Percentiles rank a stretch among this genome's conserved stretches.
Evolutionary conservation across 2,113 vertebrate species (phyloP).

Genomic region (Notarius quadriscutis): DNA sequence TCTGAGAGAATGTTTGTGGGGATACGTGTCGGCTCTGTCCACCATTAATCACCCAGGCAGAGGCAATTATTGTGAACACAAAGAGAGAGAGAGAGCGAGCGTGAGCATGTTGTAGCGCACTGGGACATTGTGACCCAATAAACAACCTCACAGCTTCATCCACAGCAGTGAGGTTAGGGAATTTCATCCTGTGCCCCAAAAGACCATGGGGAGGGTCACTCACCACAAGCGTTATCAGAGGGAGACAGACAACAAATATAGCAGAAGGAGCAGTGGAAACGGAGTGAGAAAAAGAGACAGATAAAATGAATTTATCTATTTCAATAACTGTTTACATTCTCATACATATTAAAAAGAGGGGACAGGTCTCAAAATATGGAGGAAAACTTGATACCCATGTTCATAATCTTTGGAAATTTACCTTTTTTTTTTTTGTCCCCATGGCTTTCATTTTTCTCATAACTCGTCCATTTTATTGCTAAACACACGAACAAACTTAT

Average conservation of each 20-base stretch:
- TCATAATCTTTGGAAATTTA: constrained; percentile 57
- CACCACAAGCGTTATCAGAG: constrained; percentile 14
- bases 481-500: constrained; percentile 19
- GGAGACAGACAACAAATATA: constrained; percentile 16
- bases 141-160: constrained; percentile 60
- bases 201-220: constrained; percentile 21
- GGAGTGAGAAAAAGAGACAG: constrained; percentile 14
- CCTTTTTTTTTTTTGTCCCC: constrained; percentile 21
- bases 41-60: constrained; percentile 71
- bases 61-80: constrained; percentile 67
- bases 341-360: constrained; percentile 57
- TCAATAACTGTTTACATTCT: constrained; percentile 68
- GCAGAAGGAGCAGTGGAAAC: constrained; percentile 7
- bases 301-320: constrained; percentile 46
- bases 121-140: constrained; percentile 34
- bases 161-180: constrained; percentile 54
- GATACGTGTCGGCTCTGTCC: constrained; percentile 69
- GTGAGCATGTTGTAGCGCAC: constrained; percentile 13
- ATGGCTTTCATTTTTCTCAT: neutral
- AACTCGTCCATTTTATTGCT: neutral
- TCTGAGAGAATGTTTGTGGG: constrained; percentile 60
- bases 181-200: constrained; percentile 41
- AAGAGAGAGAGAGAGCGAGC: constrained; percentile 41
- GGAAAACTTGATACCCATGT: constrained; percentile 48
- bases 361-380: constrained; percentile 50